phyloP scores from a whole-genome alignment of 2,797 vertebrate species.

The Tauraco hartlaubi region DNA sequence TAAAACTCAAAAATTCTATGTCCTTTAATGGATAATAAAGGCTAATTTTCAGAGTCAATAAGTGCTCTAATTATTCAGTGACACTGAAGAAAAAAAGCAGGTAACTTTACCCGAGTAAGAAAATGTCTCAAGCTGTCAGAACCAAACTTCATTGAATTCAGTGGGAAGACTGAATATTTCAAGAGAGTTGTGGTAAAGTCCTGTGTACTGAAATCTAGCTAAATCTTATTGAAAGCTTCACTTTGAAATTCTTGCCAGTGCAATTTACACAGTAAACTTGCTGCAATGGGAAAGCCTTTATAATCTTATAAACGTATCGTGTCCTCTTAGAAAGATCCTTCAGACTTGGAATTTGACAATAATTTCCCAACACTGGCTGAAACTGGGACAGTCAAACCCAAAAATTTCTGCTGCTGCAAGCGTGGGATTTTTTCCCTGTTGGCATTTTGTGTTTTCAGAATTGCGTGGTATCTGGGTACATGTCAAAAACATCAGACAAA shows the following conservation, averaged over 20 bases:
- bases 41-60: neutral
- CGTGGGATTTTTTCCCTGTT: neutral
- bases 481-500: neutral
- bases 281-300: neutral
- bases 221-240: neutral
- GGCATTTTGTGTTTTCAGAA: neutral
- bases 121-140: neutral
- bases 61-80: neutral
- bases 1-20: neutral
- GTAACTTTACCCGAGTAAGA: neutral
- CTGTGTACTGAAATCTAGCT: neutral
- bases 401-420: neutral
- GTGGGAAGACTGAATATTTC: neutral
- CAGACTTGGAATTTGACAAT: neutral
- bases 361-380: neutral
- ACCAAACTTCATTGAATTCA: neutral
- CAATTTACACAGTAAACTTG: neutral
- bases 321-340: neutral
- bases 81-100: rapidly evolving
- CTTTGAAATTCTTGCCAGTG: neutral
- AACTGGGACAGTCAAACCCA: neutral
- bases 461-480: neutral
- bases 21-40: neutral
- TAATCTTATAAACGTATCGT: neutral
- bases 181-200: neutral